phyloP scores from a whole-genome alignment of 2,888 invertebrate species.

The Amaurobius ferox region DNA sequence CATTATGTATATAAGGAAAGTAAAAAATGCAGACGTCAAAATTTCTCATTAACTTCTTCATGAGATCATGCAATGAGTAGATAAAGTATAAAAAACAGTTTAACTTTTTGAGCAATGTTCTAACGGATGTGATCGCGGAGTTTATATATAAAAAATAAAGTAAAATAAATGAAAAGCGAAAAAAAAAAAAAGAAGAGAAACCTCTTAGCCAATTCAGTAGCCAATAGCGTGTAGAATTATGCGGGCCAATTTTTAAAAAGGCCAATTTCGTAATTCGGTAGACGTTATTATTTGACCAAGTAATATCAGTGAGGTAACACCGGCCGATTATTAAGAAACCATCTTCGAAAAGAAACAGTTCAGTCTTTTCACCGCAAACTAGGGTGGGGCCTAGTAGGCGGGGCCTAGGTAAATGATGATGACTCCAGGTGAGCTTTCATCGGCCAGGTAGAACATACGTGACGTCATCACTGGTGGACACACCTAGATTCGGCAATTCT shows the following conservation, averaged over 20 bases:
- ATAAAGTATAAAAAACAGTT: no score
- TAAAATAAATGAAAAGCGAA: background rate
- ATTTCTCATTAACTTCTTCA: no score
- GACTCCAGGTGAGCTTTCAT: slow-evolving; percentile 52
- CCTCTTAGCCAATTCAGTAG: background rate
- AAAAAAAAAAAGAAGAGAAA: background rate
- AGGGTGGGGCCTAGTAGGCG: slow-evolving; percentile 50
- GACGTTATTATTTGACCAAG: slow-evolving; percentile 61
- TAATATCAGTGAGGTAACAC: slow-evolving; percentile 40
- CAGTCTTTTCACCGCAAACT: slow-evolving; percentile 22
- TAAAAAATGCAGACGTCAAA: no score
- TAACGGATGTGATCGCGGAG: no score
- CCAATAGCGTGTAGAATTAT: background rate
- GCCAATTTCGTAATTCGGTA: slow-evolving; percentile 68
- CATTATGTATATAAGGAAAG: no score
- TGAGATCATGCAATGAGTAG: no score
- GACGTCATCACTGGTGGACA: slow-evolving; percentile 52
- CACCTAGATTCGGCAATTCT: slow-evolving; percentile 38
- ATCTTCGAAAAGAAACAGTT: slow-evolving; percentile 17
- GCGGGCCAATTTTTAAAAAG: slow-evolving; percentile 25
- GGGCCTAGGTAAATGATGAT: slow-evolving; percentile 58
- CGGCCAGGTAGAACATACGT: slow-evolving; percentile 58
- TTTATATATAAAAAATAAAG: background rate
- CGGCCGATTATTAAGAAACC: slow-evolving; percentile 38
- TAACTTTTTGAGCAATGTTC: no score